Evolutionary conservation across 2,797 vertebrate genomes (phyloP), one percentile per base, ranked within the genome.

Genomic region (Brachyrhaphis roseni): DNA sequence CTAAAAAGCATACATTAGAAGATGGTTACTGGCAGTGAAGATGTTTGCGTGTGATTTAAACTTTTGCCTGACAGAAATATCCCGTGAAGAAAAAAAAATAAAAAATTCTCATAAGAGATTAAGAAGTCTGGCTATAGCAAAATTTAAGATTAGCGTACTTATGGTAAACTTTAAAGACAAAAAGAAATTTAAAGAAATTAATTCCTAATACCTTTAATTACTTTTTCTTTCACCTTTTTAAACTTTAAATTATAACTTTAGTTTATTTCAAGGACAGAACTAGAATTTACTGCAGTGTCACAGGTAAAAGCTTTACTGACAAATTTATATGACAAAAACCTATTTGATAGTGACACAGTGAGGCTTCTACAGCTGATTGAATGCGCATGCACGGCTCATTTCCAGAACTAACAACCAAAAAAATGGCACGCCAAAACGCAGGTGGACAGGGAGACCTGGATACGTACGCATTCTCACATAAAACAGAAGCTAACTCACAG

Each of bases 401-500:
- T 41, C n/a, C 46, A 23, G 34, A 53, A 51, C 20, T 53, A 13
- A 36, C 18, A 26, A 53, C 31, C 18, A 36, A 51, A 20, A 74
- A 53, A 71, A 62, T 23, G 74, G 57, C 62, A 76, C 23, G 10
- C n/a, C 36, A 26, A 68, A 41, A 71, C 5, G 64, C 76, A 86
- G 62, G 85, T 34, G 64, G 74, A 83, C 71, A 77, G 53, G 83
- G 16, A 79, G 26, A 84, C 26, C 0, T 10, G 51, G 36, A 74
- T 13, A 78, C 39, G 31, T 16, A 68, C 7, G 73, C 12, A 76
- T 18, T 53, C 31, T 53, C 28, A 78, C 20, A 80, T 1, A 31
- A 49, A 77, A 76, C n/a, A 78, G 45, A 78, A 78, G 81, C 74
- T 28, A 80, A 92, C 90, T 93, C 76, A 91, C 90, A 47, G 74